These are phyloP conservation scores for Leptogaster cylindrica DNA, from an alignment of 2,888 invertebrate genomes.

Conservation along the genomic window DNA sequence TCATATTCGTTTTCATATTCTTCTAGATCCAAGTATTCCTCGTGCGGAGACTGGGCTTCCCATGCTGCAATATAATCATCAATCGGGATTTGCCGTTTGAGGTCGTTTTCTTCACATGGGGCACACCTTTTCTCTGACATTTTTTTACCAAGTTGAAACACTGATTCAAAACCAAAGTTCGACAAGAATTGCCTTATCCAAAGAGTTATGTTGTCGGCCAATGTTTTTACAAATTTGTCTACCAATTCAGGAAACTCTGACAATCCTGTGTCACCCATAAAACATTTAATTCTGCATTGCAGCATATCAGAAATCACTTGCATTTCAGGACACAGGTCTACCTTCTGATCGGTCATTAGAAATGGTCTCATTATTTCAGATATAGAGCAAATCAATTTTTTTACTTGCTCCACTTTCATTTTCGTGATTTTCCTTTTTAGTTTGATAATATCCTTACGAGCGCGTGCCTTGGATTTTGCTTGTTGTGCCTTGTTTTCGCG, in stretches of 20 bases:
- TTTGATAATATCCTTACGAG: too few species aligned
- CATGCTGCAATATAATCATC: slow-evolving; percentile 54
- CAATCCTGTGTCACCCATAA: slow-evolving; percentile 55
- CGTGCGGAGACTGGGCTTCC: slow-evolving; percentile 24
- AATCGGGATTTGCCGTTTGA: slow-evolving; percentile 55
- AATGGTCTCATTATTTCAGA: slow-evolving; percentile 59
- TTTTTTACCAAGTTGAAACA: background rate
- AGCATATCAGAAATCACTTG: slow-evolving; percentile 54
- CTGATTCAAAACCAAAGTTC: slow-evolving; percentile 54
- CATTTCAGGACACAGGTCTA: slow-evolving; percentile 41
- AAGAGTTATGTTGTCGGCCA: slow-evolving; percentile 57
- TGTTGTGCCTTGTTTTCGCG: too few species aligned
- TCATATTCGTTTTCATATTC: background rate
- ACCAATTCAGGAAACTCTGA: slow-evolving; percentile 40
- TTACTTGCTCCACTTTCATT: slow-evolving; percentile 54
- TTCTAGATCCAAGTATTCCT: background rate
- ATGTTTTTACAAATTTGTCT: slow-evolving; percentile 54
- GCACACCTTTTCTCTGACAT: background rate
- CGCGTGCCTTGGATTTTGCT: too few species aligned
- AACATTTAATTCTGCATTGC: slow-evolving; percentile 53
- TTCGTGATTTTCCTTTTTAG: slow-evolving; percentile 48
- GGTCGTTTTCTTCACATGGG: slow-evolving; percentile 42
- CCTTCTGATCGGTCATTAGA: slow-evolving; percentile 55
- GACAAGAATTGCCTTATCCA: slow-evolving; percentile 59
- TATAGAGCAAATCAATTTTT: slow-evolving; percentile 55